Evolutionary conservation across 2,113 vertebrate species (phyloP).

Genomic region (Alosa alosa): DNA sequence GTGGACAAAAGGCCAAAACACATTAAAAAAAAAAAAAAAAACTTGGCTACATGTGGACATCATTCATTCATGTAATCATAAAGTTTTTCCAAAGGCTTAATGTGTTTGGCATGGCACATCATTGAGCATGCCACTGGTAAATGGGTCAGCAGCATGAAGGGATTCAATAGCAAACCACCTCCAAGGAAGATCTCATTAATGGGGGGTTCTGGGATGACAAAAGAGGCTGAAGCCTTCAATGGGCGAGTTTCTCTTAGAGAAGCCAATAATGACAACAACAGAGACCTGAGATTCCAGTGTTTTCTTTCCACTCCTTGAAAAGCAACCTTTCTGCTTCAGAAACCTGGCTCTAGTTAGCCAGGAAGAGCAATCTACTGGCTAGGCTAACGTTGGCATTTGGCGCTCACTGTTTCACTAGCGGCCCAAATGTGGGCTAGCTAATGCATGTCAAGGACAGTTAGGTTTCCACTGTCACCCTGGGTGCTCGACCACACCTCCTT

Average conservation of each 20-base stretch:
- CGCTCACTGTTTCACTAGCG: not conserved
- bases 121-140: not conserved
- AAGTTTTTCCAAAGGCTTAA: not conserved
- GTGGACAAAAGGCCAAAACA: too few relatives aligned
- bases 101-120: not conserved
- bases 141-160: not conserved
- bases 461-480: too few relatives aligned
- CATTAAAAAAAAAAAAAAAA: too few relatives aligned
- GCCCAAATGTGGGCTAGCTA: not conserved
- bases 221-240: not conserved
- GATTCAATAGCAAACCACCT: not conserved
- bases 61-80: not conserved
- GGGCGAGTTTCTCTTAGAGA: not conserved
- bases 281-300: not conserved
- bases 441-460: too few relatives aligned
- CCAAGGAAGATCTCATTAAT: slow-evolving; percentile 3
- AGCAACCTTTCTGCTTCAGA: not conserved
- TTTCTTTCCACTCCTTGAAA: slow-evolving; percentile 6
- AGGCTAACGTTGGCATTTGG: not conserved
- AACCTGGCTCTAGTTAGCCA: not conserved
- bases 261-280: slow-evolving; percentile 10
- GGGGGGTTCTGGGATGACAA: not conserved
- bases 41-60: too few relatives aligned
- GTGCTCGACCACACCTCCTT: too few relatives aligned
- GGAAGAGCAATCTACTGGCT: not conserved